Evolutionary conservation across 1,140 invertebrate genomes (phyloP).

Genomic region (Neodiprion fabricii): DNA sequence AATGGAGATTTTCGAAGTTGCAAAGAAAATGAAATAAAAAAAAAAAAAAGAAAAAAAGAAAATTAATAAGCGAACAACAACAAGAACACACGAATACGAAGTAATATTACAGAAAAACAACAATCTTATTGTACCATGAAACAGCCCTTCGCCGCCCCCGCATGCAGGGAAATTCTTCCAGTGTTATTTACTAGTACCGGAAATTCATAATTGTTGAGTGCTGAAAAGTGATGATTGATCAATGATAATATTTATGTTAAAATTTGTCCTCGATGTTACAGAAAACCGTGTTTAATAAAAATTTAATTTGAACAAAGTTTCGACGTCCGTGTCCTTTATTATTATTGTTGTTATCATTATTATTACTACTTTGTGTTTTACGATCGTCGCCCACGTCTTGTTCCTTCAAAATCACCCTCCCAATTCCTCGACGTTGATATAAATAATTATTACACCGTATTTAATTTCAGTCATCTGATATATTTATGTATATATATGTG

Average conservation of each 20-base stretch:
- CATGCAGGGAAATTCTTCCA: constrained; percentile 55
- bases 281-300: constrained; percentile 63
- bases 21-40: neutral
- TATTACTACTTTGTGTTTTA: no score
- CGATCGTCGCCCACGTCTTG: no score
- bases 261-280: constrained; percentile 62
- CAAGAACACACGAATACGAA: no score
- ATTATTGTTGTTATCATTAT: no score
- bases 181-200: constrained; percentile 49
- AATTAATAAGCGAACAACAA: neutral
- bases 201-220: constrained; percentile 57
- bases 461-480: no score
- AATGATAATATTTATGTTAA: constrained; percentile 61
- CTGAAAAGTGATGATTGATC: constrained; percentile 59
- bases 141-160: constrained; percentile 12
- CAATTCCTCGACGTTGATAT: no score
- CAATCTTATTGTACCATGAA: neutral
- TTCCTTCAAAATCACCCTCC: no score
- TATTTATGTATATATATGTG: no score
- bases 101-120: no score
- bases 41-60: neutral
- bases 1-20: constrained; percentile 10
- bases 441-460: no score
- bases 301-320: constrained; percentile 60
- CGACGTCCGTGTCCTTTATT: no score